phyloP scores from a whole-genome alignment of 2,113 vertebrate genomes.

The Laticauda colubrina region DNA sequence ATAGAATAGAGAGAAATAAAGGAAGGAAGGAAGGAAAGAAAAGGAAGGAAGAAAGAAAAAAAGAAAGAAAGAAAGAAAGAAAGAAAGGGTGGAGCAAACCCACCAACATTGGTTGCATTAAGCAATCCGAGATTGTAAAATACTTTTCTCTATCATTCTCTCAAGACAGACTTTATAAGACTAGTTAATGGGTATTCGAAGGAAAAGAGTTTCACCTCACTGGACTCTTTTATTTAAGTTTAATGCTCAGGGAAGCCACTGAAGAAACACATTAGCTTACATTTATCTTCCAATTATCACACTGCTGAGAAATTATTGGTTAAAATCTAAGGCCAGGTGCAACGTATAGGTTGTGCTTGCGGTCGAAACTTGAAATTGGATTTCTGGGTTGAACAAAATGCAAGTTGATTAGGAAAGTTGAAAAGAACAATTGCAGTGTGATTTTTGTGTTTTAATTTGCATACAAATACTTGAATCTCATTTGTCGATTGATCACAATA shows the following conservation, averaged over 20 bases:
- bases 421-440: neutral
- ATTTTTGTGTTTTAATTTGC: conserved; percentile 26
- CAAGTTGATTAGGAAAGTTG: conserved; percentile 40
- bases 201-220: conserved; percentile 53
- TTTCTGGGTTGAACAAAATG: conserved; percentile 18
- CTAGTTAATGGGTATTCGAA: conserved; percentile 40
- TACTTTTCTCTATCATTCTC: neutral
- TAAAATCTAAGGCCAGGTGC: conserved; percentile 36
- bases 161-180: neutral
- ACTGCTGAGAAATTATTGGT: conserved; percentile 30
- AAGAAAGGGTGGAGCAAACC: neutral
- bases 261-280: conserved; percentile 48
- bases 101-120: conserved; percentile 1
- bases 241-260: conserved; percentile 58
- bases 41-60: neutral
- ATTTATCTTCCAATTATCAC: conserved; percentile 40
- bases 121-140: conserved; percentile 32
- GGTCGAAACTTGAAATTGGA: conserved; percentile 31
- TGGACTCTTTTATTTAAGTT: conserved; percentile 56
- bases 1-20: too few relatives aligned
- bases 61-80: neutral
- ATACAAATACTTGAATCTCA: neutral
- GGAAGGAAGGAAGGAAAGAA: too few relatives aligned
- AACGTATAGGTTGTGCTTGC: conserved; percentile 14
- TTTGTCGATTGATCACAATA: conserved; percentile 22